These are phyloP conservation scores for Promerops cafer DNA, from an alignment of 2,113 vertebrate species.

Conservation along the genomic window DNA sequence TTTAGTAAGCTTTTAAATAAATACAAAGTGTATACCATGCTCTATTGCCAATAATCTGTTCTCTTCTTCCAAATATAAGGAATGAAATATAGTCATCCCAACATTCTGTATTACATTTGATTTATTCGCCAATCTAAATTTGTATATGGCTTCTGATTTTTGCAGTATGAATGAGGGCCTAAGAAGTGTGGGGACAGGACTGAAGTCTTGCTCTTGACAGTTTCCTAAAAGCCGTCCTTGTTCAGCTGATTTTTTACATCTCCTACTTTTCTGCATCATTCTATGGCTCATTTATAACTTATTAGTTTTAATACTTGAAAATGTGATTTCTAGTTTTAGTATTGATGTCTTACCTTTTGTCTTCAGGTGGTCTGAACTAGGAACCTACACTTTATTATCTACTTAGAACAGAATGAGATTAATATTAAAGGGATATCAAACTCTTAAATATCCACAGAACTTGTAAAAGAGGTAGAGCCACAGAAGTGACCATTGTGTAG, in stretches of 20 bases:
- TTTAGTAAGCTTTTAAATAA: background rate
- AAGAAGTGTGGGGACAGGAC: background rate
- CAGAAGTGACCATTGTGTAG: background rate
- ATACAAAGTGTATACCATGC: background rate
- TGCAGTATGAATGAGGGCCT: background rate
- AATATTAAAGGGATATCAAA: background rate
- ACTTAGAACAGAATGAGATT: background rate
- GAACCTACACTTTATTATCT: background rate
- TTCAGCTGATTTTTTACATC: background rate
- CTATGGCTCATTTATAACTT: background rate
- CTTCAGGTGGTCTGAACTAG: background rate
- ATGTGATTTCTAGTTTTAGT: background rate
- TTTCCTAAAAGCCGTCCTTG: background rate
- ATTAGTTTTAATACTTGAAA: background rate
- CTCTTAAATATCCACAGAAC: background rate
- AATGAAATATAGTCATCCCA: background rate
- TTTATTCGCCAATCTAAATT: background rate
- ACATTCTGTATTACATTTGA: background rate
- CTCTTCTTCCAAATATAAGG: background rate
- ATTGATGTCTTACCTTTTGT: background rate
- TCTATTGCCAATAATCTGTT: background rate
- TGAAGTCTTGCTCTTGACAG: background rate
- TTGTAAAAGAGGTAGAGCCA: background rate
- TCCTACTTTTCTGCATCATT: background rate
- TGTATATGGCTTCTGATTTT: background rate